These are phyloP conservation scores for Dascyllus trimaculatus DNA, from an alignment of 2,113 vertebrate genomes.

Conservation along the genomic window DNA sequence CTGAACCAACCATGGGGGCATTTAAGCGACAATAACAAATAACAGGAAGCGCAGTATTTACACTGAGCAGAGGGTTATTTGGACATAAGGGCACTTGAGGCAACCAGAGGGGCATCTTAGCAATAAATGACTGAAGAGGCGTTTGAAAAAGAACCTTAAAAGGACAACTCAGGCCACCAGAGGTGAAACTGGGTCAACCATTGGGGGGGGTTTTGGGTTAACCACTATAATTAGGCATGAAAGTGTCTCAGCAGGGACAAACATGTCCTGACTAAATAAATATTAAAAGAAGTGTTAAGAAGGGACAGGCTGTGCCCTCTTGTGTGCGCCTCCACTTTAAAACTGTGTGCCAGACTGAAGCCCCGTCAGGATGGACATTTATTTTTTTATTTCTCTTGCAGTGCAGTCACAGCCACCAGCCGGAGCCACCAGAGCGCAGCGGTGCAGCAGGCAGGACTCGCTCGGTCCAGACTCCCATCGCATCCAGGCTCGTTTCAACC, in stretches of 20 bases:
- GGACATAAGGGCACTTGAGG: not conserved
- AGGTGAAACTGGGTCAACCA: constrained; percentile 19
- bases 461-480: constrained; percentile 16
- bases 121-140: not conserved
- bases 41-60: too few relatives aligned
- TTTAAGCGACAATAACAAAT: too few relatives aligned
- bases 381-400: constrained; percentile 9
- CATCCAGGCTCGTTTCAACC: not conserved
- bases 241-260: not conserved
- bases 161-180: not conserved
- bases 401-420: constrained; percentile 11
- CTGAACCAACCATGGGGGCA: too few relatives aligned
- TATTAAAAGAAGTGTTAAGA: not conserved
- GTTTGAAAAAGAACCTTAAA: not conserved
- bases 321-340: constrained; percentile 24
- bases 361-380: constrained; percentile 17
- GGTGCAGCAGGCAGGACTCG: constrained; percentile 51
- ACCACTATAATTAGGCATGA: not conserved
- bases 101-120: not conserved
- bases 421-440: constrained; percentile 29
- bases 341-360: not conserved
- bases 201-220: not conserved
- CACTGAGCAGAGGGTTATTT: too few relatives aligned
- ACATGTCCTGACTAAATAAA: not conserved
- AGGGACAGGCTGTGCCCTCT: not conserved